Percentiles rank a stretch among this genome's conserved stretches.
Evolutionary conservation across 92 coral and sea anemone genomes (phyloP).

Genomic region (Zoanthus solanderi): DNA sequence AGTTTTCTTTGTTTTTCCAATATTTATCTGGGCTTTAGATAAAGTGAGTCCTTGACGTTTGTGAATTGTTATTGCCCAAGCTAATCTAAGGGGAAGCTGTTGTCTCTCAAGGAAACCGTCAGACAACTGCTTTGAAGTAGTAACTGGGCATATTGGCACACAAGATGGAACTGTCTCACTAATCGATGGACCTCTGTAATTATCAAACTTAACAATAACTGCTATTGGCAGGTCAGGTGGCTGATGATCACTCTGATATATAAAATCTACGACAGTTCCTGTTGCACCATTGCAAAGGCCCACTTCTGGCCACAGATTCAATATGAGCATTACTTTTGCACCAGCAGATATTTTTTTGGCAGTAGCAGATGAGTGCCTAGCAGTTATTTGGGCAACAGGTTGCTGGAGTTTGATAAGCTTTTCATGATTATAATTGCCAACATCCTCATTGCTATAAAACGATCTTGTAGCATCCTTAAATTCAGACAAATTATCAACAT

Average conservation of each 20-base stretch:
- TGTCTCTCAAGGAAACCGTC: not conserved
- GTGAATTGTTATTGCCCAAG: not conserved
- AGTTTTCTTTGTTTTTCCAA: no score
- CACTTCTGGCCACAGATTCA: no score
- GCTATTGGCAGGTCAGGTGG: not conserved
- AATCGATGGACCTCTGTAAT: not conserved
- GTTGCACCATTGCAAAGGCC: no score
- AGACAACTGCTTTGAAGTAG: not conserved
- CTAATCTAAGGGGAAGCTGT: not conserved
- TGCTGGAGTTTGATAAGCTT: not conserved
- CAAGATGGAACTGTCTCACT: not conserved
- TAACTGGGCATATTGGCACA: not conserved
- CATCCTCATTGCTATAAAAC: not conserved
- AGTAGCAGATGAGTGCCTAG: not conserved
- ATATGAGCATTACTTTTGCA: not conserved
- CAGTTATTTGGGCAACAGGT: conserved; percentile 2
- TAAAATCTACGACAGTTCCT: not conserved
- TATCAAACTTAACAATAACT: not conserved
- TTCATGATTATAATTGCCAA: not conserved
- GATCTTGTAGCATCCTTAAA: not conserved
- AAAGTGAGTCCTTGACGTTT: not conserved
- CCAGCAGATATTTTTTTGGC: not conserved
- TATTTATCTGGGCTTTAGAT: not conserved
- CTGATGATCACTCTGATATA: not conserved
- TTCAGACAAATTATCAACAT: not conserved